Evolutionary conservation across 1,140 invertebrate species (phyloP).

Genomic region (Planococcus citri): DNA sequence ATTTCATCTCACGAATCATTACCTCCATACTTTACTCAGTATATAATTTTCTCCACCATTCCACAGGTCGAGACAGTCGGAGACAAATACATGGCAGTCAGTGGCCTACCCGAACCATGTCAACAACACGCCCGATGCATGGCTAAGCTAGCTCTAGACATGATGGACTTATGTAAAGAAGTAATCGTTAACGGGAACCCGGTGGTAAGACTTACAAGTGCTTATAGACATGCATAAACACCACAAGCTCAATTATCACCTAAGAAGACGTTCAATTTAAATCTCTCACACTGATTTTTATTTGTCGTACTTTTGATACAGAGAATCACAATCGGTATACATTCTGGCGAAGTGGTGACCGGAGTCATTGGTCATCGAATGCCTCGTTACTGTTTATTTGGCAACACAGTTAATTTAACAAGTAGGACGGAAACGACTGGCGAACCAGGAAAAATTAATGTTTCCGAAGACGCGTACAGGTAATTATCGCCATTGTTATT

Average conservation of each 20-base stretch:
- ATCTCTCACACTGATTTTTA: too few species aligned
- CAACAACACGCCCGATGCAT: constrained; percentile 85
- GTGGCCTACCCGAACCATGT: constrained; percentile 86
- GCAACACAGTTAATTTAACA: constrained; percentile 91
- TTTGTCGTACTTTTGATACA: too few species aligned
- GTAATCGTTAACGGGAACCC: constrained; percentile 72
- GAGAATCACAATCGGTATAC: constrained; percentile 92
- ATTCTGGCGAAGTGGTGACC: constrained; percentile 90
- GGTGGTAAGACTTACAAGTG: constrained; percentile 72
- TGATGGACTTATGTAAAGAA: constrained; percentile 85
- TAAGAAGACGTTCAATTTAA: too few species aligned
- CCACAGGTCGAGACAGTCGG: constrained; percentile 95
- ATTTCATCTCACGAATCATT: too few species aligned
- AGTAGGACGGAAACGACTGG: constrained; percentile 92
- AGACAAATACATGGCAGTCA: constrained; percentile 98
- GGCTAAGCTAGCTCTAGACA: constrained; percentile 79
- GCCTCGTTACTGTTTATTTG: constrained; percentile 94
- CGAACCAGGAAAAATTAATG: constrained; percentile 78
- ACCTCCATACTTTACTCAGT: too few species aligned
- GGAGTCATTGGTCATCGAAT: constrained; percentile 93
- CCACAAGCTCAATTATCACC: not conserved
- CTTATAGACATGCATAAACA: constrained; percentile 11
- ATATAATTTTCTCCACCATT: too few species aligned
- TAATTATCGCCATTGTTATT: constrained; percentile 37
- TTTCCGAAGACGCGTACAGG: constrained; percentile 87